These are phyloP conservation scores for Uromys caudimaculatus DNA, from an alignment of 2,797 vertebrate genomes.

Conservation along the genomic window DNA sequence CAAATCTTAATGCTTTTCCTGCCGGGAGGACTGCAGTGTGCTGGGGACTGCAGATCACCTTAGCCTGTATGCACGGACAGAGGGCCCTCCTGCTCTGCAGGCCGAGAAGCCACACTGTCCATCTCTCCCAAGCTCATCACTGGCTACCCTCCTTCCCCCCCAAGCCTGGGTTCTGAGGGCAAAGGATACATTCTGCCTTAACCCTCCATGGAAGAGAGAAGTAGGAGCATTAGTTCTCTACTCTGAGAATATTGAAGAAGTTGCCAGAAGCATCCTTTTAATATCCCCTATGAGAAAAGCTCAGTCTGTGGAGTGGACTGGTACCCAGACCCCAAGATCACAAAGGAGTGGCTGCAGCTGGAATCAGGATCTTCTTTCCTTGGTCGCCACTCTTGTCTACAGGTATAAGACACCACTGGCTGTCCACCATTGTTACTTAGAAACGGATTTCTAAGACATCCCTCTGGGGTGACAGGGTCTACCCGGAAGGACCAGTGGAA, in stretches of 20 bases:
- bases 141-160: neutral
- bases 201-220: neutral
- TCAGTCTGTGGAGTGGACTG: neutral
- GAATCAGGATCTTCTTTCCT: neutral
- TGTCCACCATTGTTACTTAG: neutral
- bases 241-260: neutral
- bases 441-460: neutral
- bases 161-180: neutral
- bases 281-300: neutral
- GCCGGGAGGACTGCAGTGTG: neutral
- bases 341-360: neutral
- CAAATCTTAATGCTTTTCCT: constrained; percentile 43
- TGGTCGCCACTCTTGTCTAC: neutral
- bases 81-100: neutral
- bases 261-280: neutral
- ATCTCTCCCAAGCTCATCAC: neutral
- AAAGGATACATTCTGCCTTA: neutral
- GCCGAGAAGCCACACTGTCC: neutral
- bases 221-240: neutral
- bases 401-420: neutral
- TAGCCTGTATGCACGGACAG: neutral
- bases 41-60: neutral
- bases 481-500: neutral
- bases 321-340: neutral
- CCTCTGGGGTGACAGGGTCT: neutral